Conservation (phyloP, 1,140 invertebrate species). For the Macrotrachela quadricornifera region DNA sequence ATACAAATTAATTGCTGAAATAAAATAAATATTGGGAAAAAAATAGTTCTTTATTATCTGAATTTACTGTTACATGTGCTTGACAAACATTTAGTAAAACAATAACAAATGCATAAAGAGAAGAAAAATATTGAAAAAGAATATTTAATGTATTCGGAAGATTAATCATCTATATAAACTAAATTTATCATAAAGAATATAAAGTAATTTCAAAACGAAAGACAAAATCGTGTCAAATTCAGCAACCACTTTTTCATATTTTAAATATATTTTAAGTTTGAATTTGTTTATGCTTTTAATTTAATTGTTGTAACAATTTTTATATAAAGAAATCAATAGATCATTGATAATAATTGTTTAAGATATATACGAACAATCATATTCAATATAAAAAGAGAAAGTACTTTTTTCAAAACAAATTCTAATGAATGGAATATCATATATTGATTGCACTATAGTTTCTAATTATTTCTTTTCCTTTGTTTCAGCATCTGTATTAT, state of each 20-base stretch:
- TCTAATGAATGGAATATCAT: no score
- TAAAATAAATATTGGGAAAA: no score
- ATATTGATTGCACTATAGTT: no score
- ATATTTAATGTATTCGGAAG: constrained; percentile 2
- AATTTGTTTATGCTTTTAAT: neutral
- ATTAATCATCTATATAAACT: constrained; percentile 9
- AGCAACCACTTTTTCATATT: neutral
- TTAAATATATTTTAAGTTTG: constrained; percentile 7
- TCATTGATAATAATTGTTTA: constrained; percentile 10
- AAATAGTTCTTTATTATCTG: neutral
- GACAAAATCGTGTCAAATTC: constrained; percentile 1
- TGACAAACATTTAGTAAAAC: constrained; percentile 3
- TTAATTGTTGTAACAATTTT: neutral
- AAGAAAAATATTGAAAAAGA: neutral
- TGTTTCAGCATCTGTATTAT: no score
- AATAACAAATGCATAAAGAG: neutral
- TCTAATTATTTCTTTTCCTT: no score
- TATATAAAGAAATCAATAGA: neutral
- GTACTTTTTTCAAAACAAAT: no score
- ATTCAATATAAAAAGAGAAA: constrained; percentile 15
- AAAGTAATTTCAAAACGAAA: constrained; percentile 11
- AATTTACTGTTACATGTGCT: neutral
- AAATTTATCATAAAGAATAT: constrained; percentile 11
- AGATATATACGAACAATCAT: constrained; percentile 17
- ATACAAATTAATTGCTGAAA: neutral